Evolutionary conservation across 2,797 vertebrate genomes (phyloP), one percentile per base, ranked within the genome.

Genomic region (Okamejei kenojei): DNA sequence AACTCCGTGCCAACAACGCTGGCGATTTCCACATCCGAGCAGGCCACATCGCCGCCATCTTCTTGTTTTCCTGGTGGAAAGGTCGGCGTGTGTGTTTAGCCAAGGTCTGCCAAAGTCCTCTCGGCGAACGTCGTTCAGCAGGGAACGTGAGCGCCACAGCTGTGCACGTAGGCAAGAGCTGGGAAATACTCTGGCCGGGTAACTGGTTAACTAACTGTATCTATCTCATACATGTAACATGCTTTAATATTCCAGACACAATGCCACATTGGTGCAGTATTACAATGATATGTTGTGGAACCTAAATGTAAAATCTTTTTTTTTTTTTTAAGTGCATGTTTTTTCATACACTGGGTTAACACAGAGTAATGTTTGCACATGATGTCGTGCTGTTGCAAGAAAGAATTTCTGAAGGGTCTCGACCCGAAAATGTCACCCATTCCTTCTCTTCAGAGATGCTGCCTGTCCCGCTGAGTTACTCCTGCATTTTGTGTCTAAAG

Each of bases 21-120:
- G 90, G 21, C 68, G 90, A 91, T 73, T 29, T 91, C 90, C 90
- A 74, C 68, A 91, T 13, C 65, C 90, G 35, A 91, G 26, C 90
- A 74, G 90, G 90, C 90, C 90, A 91, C 65, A 91, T 91, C 90
- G 90, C 90, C 90, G 90, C 90, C 90, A 91, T 91, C 90, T 91
- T 91, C 90, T 74, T 91, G 90, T 91, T 74, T 91, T 35, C 15
- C 65, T 38, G 68, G 17, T 74, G 10, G 90, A 54, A 74, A 74
- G 90, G 84, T 88, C 84, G 61, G 90, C 73, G 90, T 88, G 32
- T 92, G 90, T 92, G 90, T 76, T 71, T 76, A 54, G 15, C 73
- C 38, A 74, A 88, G 84, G 68, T 92, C 68, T 92, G 68, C 90
- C 71, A 91, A 91, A 91, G 90, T 92, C 90, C 65, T 76, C 45